Evolutionary conservation across 2,888 invertebrate genomes (phyloP), one percentile per base, ranked within the genome.

Genomic region (Xanthorhoe spadicearia): DNA sequence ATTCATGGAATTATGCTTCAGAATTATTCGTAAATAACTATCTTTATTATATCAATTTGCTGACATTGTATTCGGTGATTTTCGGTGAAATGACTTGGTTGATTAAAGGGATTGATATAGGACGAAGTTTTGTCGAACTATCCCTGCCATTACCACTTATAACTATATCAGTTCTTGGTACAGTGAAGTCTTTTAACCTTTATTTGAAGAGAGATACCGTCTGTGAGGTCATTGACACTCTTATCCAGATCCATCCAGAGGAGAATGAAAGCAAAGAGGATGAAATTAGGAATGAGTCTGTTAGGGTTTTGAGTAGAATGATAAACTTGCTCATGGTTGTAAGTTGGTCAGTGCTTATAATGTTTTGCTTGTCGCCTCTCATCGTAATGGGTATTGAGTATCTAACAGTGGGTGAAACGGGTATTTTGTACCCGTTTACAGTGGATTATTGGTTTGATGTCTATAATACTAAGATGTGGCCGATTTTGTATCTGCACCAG

Each of bases 381-480:
- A 51, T 84, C 0, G 18, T 79, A 0, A 87, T 88, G 80, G 73
- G 62, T 0, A 79, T 82, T 43, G 78, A 81, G 17, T 83, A 83
- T 60, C 72, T 74, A 7, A 76, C 58, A 8, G 82, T 71, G 0
- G 86, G 85, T 0, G 68, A 72, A 6, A 69, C 77, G 2, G 74
- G 78, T 3, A 70, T 84, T 4, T 77, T 74, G 7, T 82, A 87
- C 61, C 89, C 90, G 0, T 90, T 77, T 66, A 49, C 69, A 10
- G 83, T 84, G 0, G 84, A 83, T 53, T 90, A 88, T 59, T 85
- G 80, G 64, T 85, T 86, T 55, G 84, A 90, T 70, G 77, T 78
- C 2, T 82, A 81, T 49, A 69, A 78, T 0, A 67, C 74, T 17
- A 17, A 60, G 0, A 68, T 76, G 17, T 87, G 85, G 87, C 78